A percentile compares a stretch with the other conserved stretches of the same genome.
Evolutionary conservation across 2,888 invertebrate genomes (phyloP).

Genomic region (Carterocephalus palaemon): DNA sequence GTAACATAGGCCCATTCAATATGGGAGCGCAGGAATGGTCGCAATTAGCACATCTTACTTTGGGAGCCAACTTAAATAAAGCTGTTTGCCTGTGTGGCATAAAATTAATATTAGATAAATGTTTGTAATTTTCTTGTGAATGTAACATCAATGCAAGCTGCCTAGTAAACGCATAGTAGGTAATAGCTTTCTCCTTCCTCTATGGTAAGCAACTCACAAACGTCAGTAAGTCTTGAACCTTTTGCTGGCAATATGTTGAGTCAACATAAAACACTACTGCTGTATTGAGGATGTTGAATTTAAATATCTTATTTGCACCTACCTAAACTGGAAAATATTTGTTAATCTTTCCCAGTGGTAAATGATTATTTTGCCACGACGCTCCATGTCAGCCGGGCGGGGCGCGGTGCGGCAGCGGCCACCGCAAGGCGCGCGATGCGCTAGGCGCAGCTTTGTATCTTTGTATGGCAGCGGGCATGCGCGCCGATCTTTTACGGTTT

Average conservation of each 20-base stretch:
- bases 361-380: neutral
- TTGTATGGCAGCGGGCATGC: slow-evolving; percentile 32
- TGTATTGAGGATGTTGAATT: too few species aligned
- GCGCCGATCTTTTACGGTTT: slow-evolving; percentile 70
- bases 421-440: slow-evolving; percentile 39
- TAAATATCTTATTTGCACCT: too few species aligned
- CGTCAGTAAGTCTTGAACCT: too few species aligned
- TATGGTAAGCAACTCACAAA: too few species aligned
- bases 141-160: too few species aligned
- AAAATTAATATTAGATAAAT: too few species aligned
- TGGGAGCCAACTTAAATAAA: slow-evolving; percentile 7
- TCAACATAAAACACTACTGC: too few species aligned
- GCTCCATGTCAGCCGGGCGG: slow-evolving; percentile 32
- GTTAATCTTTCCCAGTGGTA: neutral
- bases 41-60: slow-evolving; percentile 46
- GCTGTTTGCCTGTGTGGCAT: too few species aligned
- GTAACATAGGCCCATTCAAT: slow-evolving; percentile 65
- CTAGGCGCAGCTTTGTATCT: slow-evolving; percentile 37
- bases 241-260: too few species aligned
- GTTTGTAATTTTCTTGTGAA: too few species aligned
- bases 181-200: too few species aligned
- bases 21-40: slow-evolving; percentile 53
- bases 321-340: neutral
- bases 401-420: slow-evolving; percentile 51
- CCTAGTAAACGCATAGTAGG: too few species aligned